These are phyloP conservation scores for Raja brachyura DNA, from an alignment of 2,113 vertebrate species.

Conservation along the genomic window DNA sequence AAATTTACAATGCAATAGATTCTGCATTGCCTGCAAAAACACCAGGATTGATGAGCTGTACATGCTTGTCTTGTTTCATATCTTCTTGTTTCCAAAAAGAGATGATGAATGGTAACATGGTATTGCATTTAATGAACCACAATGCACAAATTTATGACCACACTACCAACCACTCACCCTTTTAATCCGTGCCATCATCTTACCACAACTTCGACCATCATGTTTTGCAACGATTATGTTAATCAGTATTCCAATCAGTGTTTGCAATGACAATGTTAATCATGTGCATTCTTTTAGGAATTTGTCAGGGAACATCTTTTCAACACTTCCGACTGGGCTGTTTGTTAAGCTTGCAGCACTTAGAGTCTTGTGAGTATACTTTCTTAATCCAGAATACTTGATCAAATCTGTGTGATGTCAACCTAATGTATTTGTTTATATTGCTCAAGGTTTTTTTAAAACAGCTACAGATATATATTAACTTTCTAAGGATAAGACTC, in stretches of 20 bases:
- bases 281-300: conserved; percentile 56
- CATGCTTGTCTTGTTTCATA: not conserved
- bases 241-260: not conserved
- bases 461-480: no score
- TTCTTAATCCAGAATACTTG: not conserved
- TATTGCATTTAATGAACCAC: not conserved
- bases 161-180: not conserved
- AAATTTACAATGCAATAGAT: not conserved
- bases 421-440: not conserved
- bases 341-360: conserved; percentile 71
- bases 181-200: not conserved
- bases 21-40: not conserved
- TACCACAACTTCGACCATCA: not conserved
- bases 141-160: not conserved
- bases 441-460: not conserved
- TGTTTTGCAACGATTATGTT: not conserved
- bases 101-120: not conserved
- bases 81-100: not conserved
- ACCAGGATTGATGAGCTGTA: not conserved
- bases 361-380: conserved; percentile 71
- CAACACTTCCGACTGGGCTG: conserved; percentile 68
- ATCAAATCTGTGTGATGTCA: not conserved
- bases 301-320: conserved; percentile 86
- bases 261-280: not conserved
- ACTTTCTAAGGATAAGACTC: not conserved